These are phyloP conservation scores for Rhorus exstirpatorius DNA, from an alignment of 2,888 invertebrate genomes.

Conservation along the genomic window DNA sequence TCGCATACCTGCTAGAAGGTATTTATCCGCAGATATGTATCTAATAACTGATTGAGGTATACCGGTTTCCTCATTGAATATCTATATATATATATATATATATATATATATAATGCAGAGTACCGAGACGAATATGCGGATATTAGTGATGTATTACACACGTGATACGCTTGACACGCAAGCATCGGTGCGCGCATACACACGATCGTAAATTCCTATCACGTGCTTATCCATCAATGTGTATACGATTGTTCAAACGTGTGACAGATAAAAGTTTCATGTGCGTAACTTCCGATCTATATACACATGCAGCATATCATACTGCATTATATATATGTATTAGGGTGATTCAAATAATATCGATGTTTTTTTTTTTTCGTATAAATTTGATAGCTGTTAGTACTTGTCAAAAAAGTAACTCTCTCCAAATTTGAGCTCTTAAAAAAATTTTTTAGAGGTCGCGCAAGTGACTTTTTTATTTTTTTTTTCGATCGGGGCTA, in stretches of 20 bases:
- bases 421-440: too few relatives aligned
- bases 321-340: too few relatives aligned
- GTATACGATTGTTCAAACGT: constrained; percentile 40
- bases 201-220: constrained; percentile 56
- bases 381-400: too few relatives aligned
- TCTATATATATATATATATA: background rate
- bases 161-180: constrained; percentile 60
- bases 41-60: constrained; percentile 67
- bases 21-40: constrained; percentile 70
- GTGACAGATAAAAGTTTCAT: constrained; percentile 33
- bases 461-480: too few relatives aligned
- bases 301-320: background rate
- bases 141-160: constrained; percentile 66
- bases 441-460: too few relatives aligned
- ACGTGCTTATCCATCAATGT: constrained; percentile 52
- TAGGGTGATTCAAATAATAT: too few relatives aligned
- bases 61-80: constrained; percentile 42
- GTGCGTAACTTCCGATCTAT: background rate
- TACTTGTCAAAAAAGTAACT: too few relatives aligned
- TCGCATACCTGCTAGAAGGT: constrained; percentile 44
- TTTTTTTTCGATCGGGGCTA: too few relatives aligned
- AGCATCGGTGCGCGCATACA: constrained; percentile 48
- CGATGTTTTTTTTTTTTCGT: too few relatives aligned
- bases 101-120: constrained; percentile 33
- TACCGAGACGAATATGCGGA: constrained; percentile 41